Base-by-base conservation (phyloP, 2,888 invertebrate genomes). In the Apodemia zela region DNA sequence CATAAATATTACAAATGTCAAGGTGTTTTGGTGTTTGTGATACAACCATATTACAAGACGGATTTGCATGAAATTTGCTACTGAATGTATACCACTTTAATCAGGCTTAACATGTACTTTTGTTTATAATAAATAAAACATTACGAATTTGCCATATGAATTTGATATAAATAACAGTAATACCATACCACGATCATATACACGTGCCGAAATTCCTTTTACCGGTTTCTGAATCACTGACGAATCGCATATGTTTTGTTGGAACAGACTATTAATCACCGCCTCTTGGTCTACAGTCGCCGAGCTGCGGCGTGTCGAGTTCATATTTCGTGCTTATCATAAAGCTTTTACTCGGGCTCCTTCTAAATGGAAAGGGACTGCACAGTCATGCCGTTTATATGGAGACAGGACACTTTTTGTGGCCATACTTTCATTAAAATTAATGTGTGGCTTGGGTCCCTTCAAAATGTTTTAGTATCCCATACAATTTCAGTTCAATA, bases 281-380 rank as follows among this genome's bases (percentile, higher is more conserved):
- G n/a, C 13, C 45, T 45, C 45, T 45, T 45, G 45, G 45, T 15
- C n/a, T n/a, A 45, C 45, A 45, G n/a, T n/a, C 1, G n/a, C 45
- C 6, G n/a, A n/a, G 45, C 45, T 11, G 45, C 45, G n/a, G 45
- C 45, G n/a, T 45, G 45, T 45, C 45, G n/a, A 45, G n/a, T n/a
- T 45, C 45, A 45, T 45, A 45, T 45, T 45, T 45, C 45, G 45
- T 45, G 45, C 45, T 45, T 45, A 45, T 45, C 45, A 45, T 45
- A 45, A n/a, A 42, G 5, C 42, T 42, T 42, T 42, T 42, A 42
- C 42, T 42, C 42, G 15, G 38, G 42, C 42, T 42, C 42, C 42
- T 8, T 38, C 38, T 38, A 42, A 42, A 42, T 42, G 42, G 42
- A 5, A 42, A 38, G 42, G 42, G 42, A 42, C 42, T 42, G 42